These are phyloP conservation scores for Eretmocerus hayati DNA, from an alignment of 2,888 invertebrate genomes.

Conservation along the genomic window DNA sequence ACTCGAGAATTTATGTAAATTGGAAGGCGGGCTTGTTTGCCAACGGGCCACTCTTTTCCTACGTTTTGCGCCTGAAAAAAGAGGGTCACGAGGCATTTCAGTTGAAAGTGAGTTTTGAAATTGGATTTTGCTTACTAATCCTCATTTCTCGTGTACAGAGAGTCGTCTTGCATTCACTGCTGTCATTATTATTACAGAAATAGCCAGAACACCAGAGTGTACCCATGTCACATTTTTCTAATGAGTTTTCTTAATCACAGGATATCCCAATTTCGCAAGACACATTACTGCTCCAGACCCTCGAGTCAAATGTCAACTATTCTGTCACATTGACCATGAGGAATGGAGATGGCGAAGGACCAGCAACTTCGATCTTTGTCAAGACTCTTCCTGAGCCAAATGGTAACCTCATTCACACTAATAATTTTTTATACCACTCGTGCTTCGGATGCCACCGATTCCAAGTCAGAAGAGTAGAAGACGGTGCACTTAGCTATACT, in stretches of 20 bases:
- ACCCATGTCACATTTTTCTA: slow-evolving; percentile 8
- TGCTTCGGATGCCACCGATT: too few relatives aligned
- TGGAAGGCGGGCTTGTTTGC: slow-evolving; percentile 84
- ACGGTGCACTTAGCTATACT: too few relatives aligned
- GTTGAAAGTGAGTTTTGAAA: slow-evolving; percentile 54
- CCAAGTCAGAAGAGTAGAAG: too few relatives aligned
- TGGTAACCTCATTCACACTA: slow-evolving; percentile 29
- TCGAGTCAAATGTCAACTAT: slow-evolving; percentile 66
- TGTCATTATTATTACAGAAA: too few relatives aligned
- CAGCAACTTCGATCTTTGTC: slow-evolving; percentile 57
- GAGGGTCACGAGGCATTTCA: slow-evolving; percentile 50
- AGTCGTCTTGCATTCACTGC: too few relatives aligned
- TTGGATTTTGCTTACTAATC: neutral
- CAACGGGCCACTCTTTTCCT: slow-evolving; percentile 82
- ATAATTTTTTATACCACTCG: too few relatives aligned
- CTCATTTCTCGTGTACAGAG: slow-evolving; percentile 1
- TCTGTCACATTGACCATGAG: slow-evolving; percentile 72
- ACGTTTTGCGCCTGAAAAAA: slow-evolving; percentile 63
- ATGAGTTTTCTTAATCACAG: slow-evolving; percentile 48
- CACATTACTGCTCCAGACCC: slow-evolving; percentile 67
- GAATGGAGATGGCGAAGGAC: slow-evolving; percentile 75
- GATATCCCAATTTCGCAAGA: slow-evolving; percentile 69
- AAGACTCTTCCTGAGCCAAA: slow-evolving; percentile 65
- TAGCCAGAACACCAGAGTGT: too few relatives aligned
- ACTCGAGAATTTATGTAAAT: slow-evolving; percentile 75